Conservation (phyloP, 2,797 vertebrate genomes). For the Alectoris magna region DNA sequence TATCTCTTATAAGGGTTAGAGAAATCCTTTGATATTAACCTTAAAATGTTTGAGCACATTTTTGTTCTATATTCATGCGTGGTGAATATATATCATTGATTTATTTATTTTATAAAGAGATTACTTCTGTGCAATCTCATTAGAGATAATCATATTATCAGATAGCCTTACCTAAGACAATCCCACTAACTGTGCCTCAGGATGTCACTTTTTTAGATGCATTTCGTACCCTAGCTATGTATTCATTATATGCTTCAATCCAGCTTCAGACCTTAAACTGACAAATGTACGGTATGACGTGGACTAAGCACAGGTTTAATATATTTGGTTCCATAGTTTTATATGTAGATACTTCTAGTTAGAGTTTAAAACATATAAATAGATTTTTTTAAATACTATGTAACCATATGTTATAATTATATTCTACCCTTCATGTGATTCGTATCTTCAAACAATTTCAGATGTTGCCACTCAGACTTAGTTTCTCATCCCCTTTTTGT, state of each 20-base stretch:
- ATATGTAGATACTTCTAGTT: background rate
- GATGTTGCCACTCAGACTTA: background rate
- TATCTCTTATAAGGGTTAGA: background rate
- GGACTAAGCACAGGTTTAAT: background rate
- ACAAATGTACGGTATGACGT: background rate
- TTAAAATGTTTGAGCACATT: slow-evolving; percentile 30
- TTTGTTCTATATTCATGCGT: slow-evolving; percentile 31
- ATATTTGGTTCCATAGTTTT: background rate
- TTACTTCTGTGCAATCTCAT: slow-evolving; percentile 72
- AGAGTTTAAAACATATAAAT: background rate
- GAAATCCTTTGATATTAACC: background rate
- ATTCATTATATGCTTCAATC: slow-evolving; percentile 60
- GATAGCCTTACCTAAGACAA: slow-evolving; percentile 72
- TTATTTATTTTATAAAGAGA: slow-evolving; percentile 73
- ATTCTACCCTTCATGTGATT: background rate
- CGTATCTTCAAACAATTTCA: background rate
- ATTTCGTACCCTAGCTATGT: slow-evolving; percentile 55
- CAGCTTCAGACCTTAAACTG: slow-evolving; percentile 39
- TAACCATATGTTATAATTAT: background rate
- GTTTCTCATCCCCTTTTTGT: background rate
- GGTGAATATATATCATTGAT: slow-evolving; percentile 53
- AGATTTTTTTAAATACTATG: background rate
- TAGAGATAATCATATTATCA: slow-evolving; percentile 65
- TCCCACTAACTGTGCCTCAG: slow-evolving; percentile 70
- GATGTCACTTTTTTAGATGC: slow-evolving; percentile 75